A percentile compares a stretch with the other conserved stretches of the same genome.
Conservation (phyloP, 2,113 vertebrate genomes). For the Labeo catla region DNA sequence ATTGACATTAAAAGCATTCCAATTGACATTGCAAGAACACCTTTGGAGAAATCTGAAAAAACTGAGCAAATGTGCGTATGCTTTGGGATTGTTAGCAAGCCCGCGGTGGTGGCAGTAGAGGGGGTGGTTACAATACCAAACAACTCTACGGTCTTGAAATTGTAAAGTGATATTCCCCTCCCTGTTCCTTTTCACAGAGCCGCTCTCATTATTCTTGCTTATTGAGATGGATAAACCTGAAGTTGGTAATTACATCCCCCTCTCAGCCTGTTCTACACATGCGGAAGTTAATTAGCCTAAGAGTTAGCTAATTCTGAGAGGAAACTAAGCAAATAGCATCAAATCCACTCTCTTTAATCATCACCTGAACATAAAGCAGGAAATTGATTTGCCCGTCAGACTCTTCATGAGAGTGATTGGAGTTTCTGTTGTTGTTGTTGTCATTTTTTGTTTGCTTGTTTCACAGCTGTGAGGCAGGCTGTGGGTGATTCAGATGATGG, state of each 20-base stretch:
- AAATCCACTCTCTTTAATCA: slow-evolving; percentile 56
- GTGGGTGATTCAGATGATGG: slow-evolving; percentile 32
- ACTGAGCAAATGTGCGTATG: background rate
- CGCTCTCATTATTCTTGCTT: slow-evolving; percentile 75
- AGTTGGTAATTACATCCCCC: slow-evolving; percentile 56
- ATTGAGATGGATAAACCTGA: slow-evolving; percentile 71
- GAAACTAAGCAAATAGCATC: slow-evolving; percentile 56
- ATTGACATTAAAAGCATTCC: slow-evolving; percentile 7
- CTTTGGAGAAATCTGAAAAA: background rate
- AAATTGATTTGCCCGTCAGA: slow-evolving; percentile 39
- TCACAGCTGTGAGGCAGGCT: slow-evolving; percentile 15
- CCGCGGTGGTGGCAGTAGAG: background rate
- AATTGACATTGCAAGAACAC: slow-evolving; percentile 14
- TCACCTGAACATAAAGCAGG: slow-evolving; percentile 17
- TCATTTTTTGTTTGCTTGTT: slow-evolving; percentile 7
- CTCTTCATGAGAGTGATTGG: slow-evolving; percentile 25
- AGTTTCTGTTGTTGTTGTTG: background rate
- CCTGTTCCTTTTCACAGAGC: slow-evolving; percentile 56
- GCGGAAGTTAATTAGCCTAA: slow-evolving; percentile 54
- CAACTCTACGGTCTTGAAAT: slow-evolving; percentile 23
- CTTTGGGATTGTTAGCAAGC: slow-evolving; percentile 9
- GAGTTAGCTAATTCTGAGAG: slow-evolving; percentile 56
- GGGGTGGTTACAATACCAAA: background rate
- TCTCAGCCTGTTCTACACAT: slow-evolving; percentile 42
- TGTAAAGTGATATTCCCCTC: slow-evolving; percentile 41